These are phyloP conservation scores for Arion vulgaris DNA, from an alignment of 1,140 invertebrate genomes.

Conservation along the genomic window DNA sequence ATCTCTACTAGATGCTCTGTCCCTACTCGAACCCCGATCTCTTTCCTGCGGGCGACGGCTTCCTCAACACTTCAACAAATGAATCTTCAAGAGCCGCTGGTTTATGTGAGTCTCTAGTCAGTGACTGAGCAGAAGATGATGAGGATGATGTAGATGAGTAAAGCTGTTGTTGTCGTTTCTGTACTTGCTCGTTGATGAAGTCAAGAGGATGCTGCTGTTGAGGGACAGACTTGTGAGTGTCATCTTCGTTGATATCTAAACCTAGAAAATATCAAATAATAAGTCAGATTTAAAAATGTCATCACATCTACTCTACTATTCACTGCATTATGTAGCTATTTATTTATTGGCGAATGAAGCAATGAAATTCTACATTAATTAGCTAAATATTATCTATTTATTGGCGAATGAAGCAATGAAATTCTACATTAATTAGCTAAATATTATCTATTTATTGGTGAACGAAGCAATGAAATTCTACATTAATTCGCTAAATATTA, in stretches of 20 bases:
- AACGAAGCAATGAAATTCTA: too few species aligned
- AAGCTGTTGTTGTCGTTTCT: slow-evolving; percentile 55
- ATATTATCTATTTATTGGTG: too few species aligned
- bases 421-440: too few species aligned
- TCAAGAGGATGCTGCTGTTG: slow-evolving; percentile 53
- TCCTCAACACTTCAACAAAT: slow-evolving; percentile 31
- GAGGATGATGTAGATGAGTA: slow-evolving; percentile 51
- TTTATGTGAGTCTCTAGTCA: slow-evolving; percentile 9
- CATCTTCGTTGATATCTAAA: slow-evolving; percentile 34
- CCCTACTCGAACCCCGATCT: background rate
- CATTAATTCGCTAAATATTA: too few species aligned
- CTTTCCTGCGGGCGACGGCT: slow-evolving; percentile 20
- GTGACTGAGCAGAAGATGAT: slow-evolving; percentile 19
- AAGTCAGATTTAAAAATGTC: too few species aligned
- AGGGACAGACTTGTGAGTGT: slow-evolving; percentile 42
- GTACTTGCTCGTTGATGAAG: slow-evolving; percentile 51
- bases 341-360: background rate
- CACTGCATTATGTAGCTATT: background rate
- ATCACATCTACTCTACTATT: too few species aligned
- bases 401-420: too few species aligned
- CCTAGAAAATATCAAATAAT: background rate
- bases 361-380: background rate
- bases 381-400: too few species aligned
- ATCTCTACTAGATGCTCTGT: slow-evolving; percentile 25
- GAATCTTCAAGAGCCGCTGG: slow-evolving; percentile 12